Percentiles rank a stretch among this genome's conserved stretches.
phyloP scores from a whole-genome alignment of 2,797 vertebrate genomes.

The Meda fulgida region DNA sequence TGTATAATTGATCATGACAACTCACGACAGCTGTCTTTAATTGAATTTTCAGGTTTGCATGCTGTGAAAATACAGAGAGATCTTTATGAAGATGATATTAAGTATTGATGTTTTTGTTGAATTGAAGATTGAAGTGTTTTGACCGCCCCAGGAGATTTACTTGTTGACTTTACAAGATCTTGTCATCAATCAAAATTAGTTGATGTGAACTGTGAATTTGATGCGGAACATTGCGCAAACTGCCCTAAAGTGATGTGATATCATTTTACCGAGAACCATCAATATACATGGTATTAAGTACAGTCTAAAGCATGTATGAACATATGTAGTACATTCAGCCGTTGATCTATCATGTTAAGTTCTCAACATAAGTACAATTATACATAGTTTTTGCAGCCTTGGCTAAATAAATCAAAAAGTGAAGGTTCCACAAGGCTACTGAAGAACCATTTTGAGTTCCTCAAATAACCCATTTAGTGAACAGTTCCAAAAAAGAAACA shows the following conservation, averaged over 20 bases:
- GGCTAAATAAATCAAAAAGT: neutral
- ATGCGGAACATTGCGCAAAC: constrained; percentile 15
- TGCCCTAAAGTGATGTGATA: neutral
- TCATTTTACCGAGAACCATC: neutral
- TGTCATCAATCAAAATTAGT: constrained; percentile 40
- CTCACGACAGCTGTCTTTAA: constrained; percentile 67
- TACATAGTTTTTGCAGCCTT: neutral
- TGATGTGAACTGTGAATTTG: neutral
- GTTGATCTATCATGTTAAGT: neutral
- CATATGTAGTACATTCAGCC: neutral
- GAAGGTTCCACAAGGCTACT: neutral
- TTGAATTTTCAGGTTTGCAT: constrained; percentile 61
- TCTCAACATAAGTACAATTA: neutral
- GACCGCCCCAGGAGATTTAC: constrained; percentile 1
- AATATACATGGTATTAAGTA: constrained; percentile 18
- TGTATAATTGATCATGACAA: constrained; percentile 64
- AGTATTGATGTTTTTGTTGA: constrained; percentile 68
- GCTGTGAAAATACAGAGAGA: constrained; percentile 64
- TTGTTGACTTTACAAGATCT: constrained; percentile 30
- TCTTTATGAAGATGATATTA: constrained; percentile 55
- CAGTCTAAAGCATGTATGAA: neutral
- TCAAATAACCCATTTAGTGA: neutral
- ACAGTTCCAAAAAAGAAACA: neutral
- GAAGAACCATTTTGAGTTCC: neutral
- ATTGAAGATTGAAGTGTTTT: constrained; percentile 24